Conservation (phyloP, 2,888 invertebrate genomes). For the Xanthorhoe designata region DNA sequence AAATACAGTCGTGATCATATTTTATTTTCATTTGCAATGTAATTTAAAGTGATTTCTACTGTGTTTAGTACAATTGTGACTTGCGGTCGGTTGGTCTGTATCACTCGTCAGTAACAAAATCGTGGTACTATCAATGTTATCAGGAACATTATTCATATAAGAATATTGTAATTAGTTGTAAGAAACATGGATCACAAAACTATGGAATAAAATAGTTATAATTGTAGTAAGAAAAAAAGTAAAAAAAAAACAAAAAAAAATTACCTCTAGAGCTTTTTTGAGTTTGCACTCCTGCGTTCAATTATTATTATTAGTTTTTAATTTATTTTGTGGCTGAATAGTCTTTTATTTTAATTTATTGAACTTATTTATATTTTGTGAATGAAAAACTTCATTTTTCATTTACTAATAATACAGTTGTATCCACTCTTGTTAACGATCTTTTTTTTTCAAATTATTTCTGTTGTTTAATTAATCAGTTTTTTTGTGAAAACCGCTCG, state of each 20-base stretch:
- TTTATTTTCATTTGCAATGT: too few species aligned
- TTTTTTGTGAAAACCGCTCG: background rate
- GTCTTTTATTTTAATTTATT: background rate
- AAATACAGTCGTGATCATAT: too few species aligned
- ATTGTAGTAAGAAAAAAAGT: background rate
- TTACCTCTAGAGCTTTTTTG: slow-evolving; percentile 22
- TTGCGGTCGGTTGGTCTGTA: background rate
- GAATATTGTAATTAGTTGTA: too few species aligned
- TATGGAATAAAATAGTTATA: background rate
- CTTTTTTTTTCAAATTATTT: too few species aligned
- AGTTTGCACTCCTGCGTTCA: slow-evolving; percentile 73
- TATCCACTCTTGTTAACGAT: too few species aligned
- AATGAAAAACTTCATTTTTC: background rate
- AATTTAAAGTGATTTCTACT: background rate
- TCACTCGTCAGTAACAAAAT: background rate
- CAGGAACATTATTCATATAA: too few species aligned
- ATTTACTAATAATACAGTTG: background rate
- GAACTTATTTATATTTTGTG: background rate
- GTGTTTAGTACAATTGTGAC: background rate
- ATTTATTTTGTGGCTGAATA: slow-evolving; percentile 4
- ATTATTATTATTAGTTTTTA: slow-evolving; percentile 65
- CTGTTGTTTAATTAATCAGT: background rate
- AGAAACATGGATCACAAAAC: too few species aligned
- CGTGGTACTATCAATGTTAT: too few species aligned
- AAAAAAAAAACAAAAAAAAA: background rate